Base-by-base conservation (phyloP, 2,888 invertebrate genomes). In the Yponomeuta malinellus region DNA sequence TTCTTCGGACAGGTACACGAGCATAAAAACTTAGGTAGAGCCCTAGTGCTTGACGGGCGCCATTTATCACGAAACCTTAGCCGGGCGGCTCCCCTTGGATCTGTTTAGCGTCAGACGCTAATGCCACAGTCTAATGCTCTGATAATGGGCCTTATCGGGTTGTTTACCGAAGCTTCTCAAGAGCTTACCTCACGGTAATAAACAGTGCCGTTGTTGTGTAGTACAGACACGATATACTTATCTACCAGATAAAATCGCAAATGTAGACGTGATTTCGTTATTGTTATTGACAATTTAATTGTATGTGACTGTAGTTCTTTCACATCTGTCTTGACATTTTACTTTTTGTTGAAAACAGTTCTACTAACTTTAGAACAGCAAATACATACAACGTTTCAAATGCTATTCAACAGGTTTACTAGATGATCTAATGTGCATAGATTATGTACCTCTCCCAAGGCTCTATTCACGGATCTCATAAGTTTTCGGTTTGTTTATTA, bases 381-480 rank as follows among this genome's bases (percentile, higher is more conserved):
- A 43, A 43, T 59, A 12, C 2, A 59, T 59, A 15, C 52, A 59
- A 59, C 4, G 68, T 43, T 48, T 68, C 48, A 12, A 68, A 68
- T 68, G 68, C 9, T 68, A 68, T 52, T 48, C 31, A 2, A 87
- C 88, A 82, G 84, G 87, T 88, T 87, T 79, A 76, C 75, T 73
- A 73, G 88, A 88, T 89, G 89, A 89, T 85, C 88, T 89, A 87
- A 89, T 79, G 74, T 84, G 85, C 83, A 86, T 87, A 84, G 80
- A 88, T 87, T 87, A 84, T 76, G 75, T 65, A 12, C 37, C 64
- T 70, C 33, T 76, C 78, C 76, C 85, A 85, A 86, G 86, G 83
- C 83, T 79, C 74, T 71, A 52, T 33, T 67, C n/a, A 37, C 43
- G 67, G 65, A 65, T 69, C 67, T 73, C 66, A 70, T 59, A 59